Conservation (phyloP, 2,888 invertebrate genomes). For the Disparrhopalites patrizii region DNA sequence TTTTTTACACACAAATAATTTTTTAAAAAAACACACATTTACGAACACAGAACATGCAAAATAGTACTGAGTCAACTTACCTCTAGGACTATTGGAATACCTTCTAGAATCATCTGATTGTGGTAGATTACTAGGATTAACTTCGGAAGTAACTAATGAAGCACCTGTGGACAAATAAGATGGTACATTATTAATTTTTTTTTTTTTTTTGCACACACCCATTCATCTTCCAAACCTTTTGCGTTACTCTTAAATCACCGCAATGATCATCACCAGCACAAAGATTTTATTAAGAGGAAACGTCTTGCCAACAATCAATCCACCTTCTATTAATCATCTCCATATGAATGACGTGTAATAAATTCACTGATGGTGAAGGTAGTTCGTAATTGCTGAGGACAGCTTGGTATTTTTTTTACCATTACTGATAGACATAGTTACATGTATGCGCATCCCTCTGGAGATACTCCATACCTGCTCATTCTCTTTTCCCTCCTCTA, state of each 20-base stretch:
- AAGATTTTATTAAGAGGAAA: background rate
- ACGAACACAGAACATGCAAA: no score
- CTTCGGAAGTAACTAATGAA: constrained; percentile 2
- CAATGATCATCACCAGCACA: background rate
- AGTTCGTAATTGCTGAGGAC: no score
- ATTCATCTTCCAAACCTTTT: no score
- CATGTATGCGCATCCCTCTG: no score
- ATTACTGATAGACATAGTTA: no score
- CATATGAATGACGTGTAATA: background rate
- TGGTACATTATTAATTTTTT: background rate
- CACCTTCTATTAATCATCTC: background rate
- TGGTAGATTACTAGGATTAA: constrained; percentile 6
- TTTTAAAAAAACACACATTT: no score
- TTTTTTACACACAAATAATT: no score
- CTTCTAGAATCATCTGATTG: constrained; percentile 5
- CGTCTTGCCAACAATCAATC: background rate
- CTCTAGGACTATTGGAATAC: background rate
- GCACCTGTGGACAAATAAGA: background rate
- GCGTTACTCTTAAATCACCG: no score
- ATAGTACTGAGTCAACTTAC: background rate
- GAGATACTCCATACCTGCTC: no score
- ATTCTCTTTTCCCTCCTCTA: no score
- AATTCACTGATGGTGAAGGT: background rate
- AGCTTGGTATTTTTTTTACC: no score
- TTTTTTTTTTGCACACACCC: no score